Percentiles rank a stretch among this genome's conserved stretches.
Conservation (phyloP, 2,888 invertebrate species). For the Drosophila fungiperda region DNA sequence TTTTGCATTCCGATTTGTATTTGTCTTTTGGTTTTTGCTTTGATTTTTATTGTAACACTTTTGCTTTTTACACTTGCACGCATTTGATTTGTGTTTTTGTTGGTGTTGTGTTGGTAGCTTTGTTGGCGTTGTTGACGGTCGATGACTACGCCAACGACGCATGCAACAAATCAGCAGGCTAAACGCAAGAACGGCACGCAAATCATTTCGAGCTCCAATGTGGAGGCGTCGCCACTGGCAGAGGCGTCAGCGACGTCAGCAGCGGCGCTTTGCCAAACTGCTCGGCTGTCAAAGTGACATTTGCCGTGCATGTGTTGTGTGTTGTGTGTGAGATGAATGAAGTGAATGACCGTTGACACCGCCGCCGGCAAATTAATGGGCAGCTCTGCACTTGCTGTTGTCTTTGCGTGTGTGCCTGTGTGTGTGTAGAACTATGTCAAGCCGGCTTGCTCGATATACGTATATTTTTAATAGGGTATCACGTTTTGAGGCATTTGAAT, state of each 20-base stretch:
- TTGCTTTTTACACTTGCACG: constrained; percentile 72
- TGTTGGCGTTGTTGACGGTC: constrained; percentile 55
- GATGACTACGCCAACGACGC: constrained; percentile 69
- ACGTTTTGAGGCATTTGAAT: constrained; percentile 41
- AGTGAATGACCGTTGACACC: constrained; percentile 63
- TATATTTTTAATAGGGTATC: constrained; percentile 39
- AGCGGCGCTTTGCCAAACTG: constrained; percentile 28
- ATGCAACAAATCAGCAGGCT: constrained; percentile 78
- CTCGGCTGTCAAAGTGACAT: constrained; percentile 72
- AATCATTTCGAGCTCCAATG: constrained; percentile 65
- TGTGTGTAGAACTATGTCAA: constrained; percentile 32
- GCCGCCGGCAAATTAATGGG: constrained; percentile 41
- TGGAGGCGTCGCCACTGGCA: constrained; percentile 47
- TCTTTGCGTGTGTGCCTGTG: constrained; percentile 49
- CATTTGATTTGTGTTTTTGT: constrained; percentile 36
- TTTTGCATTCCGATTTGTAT: constrained; percentile 44
- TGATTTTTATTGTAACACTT: constrained; percentile 61
- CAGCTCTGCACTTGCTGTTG: constrained; percentile 63
- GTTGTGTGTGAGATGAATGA: constrained; percentile 4
- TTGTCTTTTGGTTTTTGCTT: constrained; percentile 19
- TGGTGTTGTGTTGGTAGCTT: constrained; percentile 45
- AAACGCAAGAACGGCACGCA: constrained; percentile 77
- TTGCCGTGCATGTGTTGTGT: constrained; percentile 10
- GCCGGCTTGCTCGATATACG: constrained; percentile 17
- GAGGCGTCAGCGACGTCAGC: constrained; percentile 28